Conservation (phyloP, 2,797 vertebrate genomes). For the Ceryle rudis region DNA sequence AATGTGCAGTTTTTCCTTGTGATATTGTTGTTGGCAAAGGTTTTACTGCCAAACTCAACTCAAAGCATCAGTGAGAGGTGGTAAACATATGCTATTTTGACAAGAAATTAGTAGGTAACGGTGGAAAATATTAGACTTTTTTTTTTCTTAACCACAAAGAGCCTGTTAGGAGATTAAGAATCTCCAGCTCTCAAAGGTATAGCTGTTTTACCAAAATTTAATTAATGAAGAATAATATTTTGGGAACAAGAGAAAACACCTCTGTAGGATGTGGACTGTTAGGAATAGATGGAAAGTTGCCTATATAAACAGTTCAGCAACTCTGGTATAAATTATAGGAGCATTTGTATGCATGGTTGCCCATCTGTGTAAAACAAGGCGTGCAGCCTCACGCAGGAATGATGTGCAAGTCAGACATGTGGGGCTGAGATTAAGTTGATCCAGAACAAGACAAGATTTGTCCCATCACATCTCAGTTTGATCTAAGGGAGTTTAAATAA, state of each 20-base stretch:
- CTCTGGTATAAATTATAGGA: slow-evolving; percentile 25
- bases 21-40: not conserved
- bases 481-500: not conserved
- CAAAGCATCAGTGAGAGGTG: not conserved
- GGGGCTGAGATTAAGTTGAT: not conserved
- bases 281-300: slow-evolving; percentile 31
- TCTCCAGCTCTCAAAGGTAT: slow-evolving; percentile 28
- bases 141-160: not conserved
- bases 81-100: not conserved
- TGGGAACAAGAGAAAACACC: slow-evolving; percentile 42
- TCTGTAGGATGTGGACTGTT: not conserved
- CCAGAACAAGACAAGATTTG: not conserved
- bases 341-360: slow-evolving; percentile 18
- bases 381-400: not conserved
- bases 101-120: not conserved
- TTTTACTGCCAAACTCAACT: not conserved
- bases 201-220: slow-evolving; percentile 1
- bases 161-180: slow-evolving; percentile 2
- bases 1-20: not conserved
- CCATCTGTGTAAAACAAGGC: slow-evolving; percentile 13
- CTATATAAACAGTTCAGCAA: slow-evolving; percentile 20
- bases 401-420: not conserved
- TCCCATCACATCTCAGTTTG: not conserved
- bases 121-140: not conserved
- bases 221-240: slow-evolving; percentile 62